Conservation (phyloP, 2,113 vertebrate species). For the Tricholaema leucomelas region DNA sequence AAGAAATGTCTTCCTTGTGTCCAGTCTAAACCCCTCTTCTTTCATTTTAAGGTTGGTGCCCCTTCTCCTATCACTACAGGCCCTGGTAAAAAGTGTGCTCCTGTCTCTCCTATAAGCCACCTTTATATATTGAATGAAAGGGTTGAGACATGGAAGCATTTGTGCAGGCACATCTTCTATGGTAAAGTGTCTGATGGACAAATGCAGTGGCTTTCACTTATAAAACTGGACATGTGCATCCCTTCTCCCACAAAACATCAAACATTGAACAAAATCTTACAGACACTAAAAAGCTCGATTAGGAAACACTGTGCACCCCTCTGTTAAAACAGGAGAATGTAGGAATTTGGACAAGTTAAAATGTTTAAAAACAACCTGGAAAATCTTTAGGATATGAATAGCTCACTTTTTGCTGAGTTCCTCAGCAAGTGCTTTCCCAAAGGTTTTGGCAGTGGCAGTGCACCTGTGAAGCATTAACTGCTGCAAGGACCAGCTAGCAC, state of each 20-base stretch:
- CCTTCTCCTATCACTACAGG: background rate
- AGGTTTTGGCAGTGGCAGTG: background rate
- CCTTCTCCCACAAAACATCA: background rate
- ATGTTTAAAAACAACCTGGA: background rate
- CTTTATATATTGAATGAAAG: background rate
- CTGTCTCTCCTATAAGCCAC: background rate
- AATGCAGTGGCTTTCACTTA: background rate
- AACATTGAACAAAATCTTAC: background rate
- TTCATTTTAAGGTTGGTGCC: background rate
- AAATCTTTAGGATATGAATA: background rate
- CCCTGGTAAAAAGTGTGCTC: background rate
- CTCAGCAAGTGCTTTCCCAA: background rate
- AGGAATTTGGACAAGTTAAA: background rate
- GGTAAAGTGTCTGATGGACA: background rate
- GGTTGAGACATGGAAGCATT: background rate
- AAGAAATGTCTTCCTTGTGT: background rate
- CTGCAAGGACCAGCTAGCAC: fast-evolving
- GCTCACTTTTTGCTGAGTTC: background rate
- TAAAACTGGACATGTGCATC: background rate
- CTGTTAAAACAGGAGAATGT: background rate
- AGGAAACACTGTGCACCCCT: background rate
- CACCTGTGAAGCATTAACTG: background rate
- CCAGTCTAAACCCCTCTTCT: background rate
- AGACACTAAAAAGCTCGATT: background rate
- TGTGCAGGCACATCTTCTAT: background rate